phyloP scores from a whole-genome alignment of 1,140 invertebrate species.

The Saxidomus purpurata region DNA sequence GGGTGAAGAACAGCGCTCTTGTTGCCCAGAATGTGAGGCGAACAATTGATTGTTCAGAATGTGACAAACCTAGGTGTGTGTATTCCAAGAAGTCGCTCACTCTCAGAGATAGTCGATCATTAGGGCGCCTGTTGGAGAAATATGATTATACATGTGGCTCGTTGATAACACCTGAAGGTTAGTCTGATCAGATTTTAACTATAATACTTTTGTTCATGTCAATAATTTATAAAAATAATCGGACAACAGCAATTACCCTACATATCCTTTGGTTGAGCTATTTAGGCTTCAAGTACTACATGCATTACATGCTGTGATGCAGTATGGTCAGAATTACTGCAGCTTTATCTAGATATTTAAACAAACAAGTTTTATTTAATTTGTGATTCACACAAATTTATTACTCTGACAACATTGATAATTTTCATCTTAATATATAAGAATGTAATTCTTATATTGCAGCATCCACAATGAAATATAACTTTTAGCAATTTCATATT shows the following conservation, averaged over 20 bases:
- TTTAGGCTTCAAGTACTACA: constrained; percentile 1
- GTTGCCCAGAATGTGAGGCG: background rate
- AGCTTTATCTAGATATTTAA: constrained; percentile 19
- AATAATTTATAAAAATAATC: constrained; percentile 26
- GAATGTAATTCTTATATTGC: background rate
- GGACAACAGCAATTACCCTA: constrained; percentile 12
- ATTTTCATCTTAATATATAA: background rate
- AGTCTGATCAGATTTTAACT: background rate
- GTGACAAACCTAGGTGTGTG: background rate
- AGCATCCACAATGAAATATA: background rate
- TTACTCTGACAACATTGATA: background rate
- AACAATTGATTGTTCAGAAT: constrained; percentile 12
- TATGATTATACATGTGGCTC: constrained; percentile 26
- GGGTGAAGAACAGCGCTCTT: background rate
- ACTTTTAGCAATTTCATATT: too few relatives aligned
- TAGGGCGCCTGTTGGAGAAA: background rate
- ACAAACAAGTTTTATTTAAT: constrained; percentile 7
- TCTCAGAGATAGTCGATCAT: background rate
- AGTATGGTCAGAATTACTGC: constrained; percentile 5
- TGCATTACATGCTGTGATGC: background rate
- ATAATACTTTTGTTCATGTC: background rate
- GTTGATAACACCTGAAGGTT: background rate
- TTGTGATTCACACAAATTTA: constrained; percentile 6
- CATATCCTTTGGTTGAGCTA: constrained; percentile 23
- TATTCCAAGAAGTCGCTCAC: background rate